Base-by-base conservation (phyloP, 2,113 vertebrate genomes). In the Sula dactylatra region DNA sequence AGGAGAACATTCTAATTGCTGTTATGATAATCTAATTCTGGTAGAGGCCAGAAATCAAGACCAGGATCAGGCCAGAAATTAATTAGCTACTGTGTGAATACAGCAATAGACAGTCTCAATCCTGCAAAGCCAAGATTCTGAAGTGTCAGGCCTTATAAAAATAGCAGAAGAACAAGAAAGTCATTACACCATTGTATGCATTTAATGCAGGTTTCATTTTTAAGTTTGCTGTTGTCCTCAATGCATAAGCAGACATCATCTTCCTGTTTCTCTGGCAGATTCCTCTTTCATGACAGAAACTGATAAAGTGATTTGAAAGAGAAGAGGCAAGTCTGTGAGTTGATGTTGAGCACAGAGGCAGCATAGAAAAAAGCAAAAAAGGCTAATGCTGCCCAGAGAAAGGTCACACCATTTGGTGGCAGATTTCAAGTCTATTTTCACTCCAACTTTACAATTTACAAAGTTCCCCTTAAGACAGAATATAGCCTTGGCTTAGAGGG, bases 1-100 rank as follows among this genome's bases (percentile, higher is more conserved):
- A 90, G 64, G 61, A 72, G 47, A 91, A n/a, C 58, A 54, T 82
- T 82, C 34, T 91, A 92, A 95, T 90, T 86, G 71, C 66, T 70
- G 65, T 85, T 95, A 72, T 56, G 49, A 40, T 94, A 82, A 91
- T 93, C 78, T 96, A 90, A 93, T 96, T 94, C 45, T 61, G 21
- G 31, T 77, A 62, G 67, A 65, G 67, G 49, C 70, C 54, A 88
- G 82, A 90, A 84, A 77, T 96, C 93, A 93, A 62, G 42, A 71
- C n/a, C 65, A 91, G 36, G 34, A 64, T 95, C 44, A 84, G 69
- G 40, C 14, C 65, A 93, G 66, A 82, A 85, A 58, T 62, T 0
- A 86, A 40, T 65, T 76, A 66, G 12, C 62, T 85, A 62, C 56
- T 72, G 15, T 82, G 16, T 85, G 89, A 84, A 76, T 73, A 80